Conservation (phyloP, 2,113 vertebrate genomes). For the Tinamus guttatus region DNA sequence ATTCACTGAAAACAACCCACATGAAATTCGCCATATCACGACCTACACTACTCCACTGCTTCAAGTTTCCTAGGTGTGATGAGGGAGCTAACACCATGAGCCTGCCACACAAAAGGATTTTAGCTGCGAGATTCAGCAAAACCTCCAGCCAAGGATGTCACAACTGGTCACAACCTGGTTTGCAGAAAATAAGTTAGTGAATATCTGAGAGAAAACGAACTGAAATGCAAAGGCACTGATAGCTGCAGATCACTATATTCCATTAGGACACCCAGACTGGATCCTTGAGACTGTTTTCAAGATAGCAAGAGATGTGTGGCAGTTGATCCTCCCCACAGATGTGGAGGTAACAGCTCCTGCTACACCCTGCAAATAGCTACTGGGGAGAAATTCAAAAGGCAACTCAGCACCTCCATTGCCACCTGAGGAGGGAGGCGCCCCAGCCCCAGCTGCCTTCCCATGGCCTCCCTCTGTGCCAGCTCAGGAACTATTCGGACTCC, state of each 20-base stretch:
- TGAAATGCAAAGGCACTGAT: neutral
- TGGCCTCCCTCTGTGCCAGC: neutral
- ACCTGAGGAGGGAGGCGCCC: neutral
- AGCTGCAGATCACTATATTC: neutral
- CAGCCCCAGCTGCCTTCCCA: no score
- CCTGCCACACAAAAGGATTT: neutral
- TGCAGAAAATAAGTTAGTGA: neutral
- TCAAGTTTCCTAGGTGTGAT: accelerated
- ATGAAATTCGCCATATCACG: neutral
- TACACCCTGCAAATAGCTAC: neutral
- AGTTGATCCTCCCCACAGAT: neutral
- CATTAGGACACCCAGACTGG: neutral
- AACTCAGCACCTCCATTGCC: neutral
- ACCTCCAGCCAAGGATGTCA: neutral
- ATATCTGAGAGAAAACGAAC: neutral
- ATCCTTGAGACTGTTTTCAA: neutral
- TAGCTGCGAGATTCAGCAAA: neutral
- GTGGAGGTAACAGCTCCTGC: accelerated
- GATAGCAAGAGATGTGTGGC: accelerated
- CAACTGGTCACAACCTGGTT: neutral
- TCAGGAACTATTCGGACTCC: neutral
- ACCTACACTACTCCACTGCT: neutral
- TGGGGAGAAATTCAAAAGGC: neutral
- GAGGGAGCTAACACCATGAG: neutral
- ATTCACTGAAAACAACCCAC: neutral